Base-by-base conservation (phyloP, 2,797 vertebrate species). In the Vireo griseus region DNA sequence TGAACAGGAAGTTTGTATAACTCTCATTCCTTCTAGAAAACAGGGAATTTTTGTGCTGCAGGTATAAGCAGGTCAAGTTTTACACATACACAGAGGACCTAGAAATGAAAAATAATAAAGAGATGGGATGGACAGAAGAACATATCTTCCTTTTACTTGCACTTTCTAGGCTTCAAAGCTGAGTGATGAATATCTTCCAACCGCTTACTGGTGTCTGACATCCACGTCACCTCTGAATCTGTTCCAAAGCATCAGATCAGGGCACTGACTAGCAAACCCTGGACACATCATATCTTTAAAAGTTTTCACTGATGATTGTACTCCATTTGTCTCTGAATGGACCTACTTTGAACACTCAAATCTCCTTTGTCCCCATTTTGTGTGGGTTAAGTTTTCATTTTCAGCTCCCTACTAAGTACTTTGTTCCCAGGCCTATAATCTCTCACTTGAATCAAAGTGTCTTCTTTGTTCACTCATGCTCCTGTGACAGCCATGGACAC, bases 321-420 rank as follows among this genome's bases (percentile, higher is more conserved):
- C 35, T 76, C 35, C 10, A 10, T 76, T 88, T 86, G n/a, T 16
- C 44, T 90, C 78, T 84, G 55, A 90, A 82, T 48, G 21, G 55
- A 29, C 26, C 28, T 91, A 76, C 42, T 89, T 35, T 62, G 69
- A 92, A 84, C 19, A 61, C 42, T 69, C 76, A 63, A 67, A 57
- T 59, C 42, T 77, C 51, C 67, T 84, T 91, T 95, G 62, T 94
- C 63, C 31, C 31, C 44, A 18, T 82, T 92, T 84, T 81, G 21
- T 73, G 79, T 54, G 67, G 47, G 65, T 84, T 91, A 92, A 50
- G 39, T 89, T 96, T 91, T 88, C 59, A 77, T 77, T 94, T 95
- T 96, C 63, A 91, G 10, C 80, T 89, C 55, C 37, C 13, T 93
- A 48, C 44, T 85, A 72, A 89, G 2, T 11, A 78, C 62, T 92